Evolutionary conservation across 2,113 vertebrate genomes (phyloP).

Genomic region (Hemiprocne comata): DNA sequence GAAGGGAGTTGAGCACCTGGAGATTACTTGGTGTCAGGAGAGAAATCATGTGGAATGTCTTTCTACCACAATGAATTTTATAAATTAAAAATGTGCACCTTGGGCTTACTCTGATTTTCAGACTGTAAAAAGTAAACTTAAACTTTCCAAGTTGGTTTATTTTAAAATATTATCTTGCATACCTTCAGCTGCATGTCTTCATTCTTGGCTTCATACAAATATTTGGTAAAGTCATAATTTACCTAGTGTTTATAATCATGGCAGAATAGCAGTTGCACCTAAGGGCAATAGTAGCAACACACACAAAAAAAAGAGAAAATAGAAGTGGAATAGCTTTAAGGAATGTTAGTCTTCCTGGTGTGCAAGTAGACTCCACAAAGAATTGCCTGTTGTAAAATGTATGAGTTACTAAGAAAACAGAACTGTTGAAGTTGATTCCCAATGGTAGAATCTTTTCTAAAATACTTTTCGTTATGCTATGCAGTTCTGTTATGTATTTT

Average conservation of each 20-base stretch:
- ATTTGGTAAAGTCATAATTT: background rate
- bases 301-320: background rate
- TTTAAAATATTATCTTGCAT: background rate
- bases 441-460: background rate
- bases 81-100: conserved; percentile 54
- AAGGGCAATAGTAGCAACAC: background rate
- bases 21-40: background rate
- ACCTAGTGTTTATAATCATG: background rate
- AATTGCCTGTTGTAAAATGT: conserved; percentile 13
- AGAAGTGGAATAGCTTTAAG: background rate
- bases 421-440: background rate
- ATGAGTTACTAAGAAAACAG: background rate
- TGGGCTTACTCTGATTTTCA: background rate
- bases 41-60: conserved; percentile 5
- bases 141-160: background rate
- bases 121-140: background rate
- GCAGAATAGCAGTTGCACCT: background rate
- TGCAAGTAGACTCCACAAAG: background rate
- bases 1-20: conserved; percentile 28
- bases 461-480: background rate
- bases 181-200: background rate
- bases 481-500: background rate
- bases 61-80: conserved; percentile 23
- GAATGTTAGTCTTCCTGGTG: background rate
- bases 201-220: background rate